Evolutionary conservation across 2,888 invertebrate species (phyloP), one percentile per base, ranked within the genome.

Genomic region (Diogma glabrata): DNA sequence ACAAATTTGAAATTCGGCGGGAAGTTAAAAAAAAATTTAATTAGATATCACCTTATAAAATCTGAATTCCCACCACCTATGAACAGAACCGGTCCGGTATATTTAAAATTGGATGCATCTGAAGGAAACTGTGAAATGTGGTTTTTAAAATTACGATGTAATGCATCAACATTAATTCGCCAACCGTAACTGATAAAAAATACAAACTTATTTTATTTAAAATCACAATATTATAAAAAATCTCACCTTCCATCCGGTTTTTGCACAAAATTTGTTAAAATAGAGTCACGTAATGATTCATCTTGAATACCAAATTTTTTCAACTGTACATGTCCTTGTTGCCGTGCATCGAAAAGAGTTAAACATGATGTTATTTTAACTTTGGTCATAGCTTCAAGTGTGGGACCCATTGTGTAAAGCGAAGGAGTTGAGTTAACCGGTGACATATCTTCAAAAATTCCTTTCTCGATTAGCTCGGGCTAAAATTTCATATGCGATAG

Each of bases 231-330:
- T n/a, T n/a, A n/a, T n/a, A n/a, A n/a, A n/a, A n/a, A n/a, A n/a
- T n/a, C n/a, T n/a, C n/a, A n/a, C n/a, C n/a, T n/a, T n/a, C n/a
- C 3, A 14, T 33, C 33, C 3, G 33, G 5, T 6, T 46, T 72
- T 61, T 82, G 80, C n/a, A 83, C 76, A 49, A 96, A 72, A 69
- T 96, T 96, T 22, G 88, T 86, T 53, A 94, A 74, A 17, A 96
- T 71, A 65, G 95, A 96, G 64, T 88, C 75, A 49, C 82, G 73
- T 38, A 86, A 63, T 19, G 77, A 75, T 20, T 75, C 70, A 59
- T 79, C 76, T 3, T 74, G 72, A 12, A 82, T 75, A 5, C 74
- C 68, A 3, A 58, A 57, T 8, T 69, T 61, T 49, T 77, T 69
- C 17, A 93, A 67, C 58, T 82, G 80, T 22, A 77, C 70, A 64